These are phyloP conservation scores for Seriola aureovittata DNA, from an alignment of 2,113 vertebrate species.

Conservation along the genomic window DNA sequence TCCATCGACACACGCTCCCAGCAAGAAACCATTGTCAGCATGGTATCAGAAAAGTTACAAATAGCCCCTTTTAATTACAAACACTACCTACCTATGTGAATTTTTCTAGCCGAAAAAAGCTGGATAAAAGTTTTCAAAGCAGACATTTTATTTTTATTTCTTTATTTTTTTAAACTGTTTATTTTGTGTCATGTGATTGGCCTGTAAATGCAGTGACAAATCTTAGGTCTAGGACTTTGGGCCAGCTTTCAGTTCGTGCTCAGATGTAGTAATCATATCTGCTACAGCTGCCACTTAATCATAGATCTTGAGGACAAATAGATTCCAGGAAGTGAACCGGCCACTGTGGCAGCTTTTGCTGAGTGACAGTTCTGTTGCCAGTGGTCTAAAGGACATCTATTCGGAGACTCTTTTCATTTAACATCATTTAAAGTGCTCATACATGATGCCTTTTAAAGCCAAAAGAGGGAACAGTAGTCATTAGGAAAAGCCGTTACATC, in stretches of 20 bases:
- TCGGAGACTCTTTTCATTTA: background rate
- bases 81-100: no score
- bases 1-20: no score
- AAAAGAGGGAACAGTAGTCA: background rate
- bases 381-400: conserved; percentile 18
- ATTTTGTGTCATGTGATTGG: conserved; percentile 2
- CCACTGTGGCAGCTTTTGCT: conserved; percentile 45
- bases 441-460: background rate
- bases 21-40: no score
- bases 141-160: background rate
- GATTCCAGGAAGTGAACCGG: conserved; percentile 66
- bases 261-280: conserved; percentile 90
- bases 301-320: conserved; percentile 73
- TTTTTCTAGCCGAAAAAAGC: no score
- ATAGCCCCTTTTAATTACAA: no score
- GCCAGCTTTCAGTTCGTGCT: conserved; percentile 81
- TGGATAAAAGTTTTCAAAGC: background rate
- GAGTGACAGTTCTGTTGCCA: conserved; percentile 59
- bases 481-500: background rate
- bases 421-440: background rate
- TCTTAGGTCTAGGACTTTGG: conserved; percentile 62
- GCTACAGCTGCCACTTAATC: conserved; percentile 88
- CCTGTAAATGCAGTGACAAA: conserved; percentile 11
- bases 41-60: no score
- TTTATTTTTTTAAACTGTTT: background rate